Evolutionary conservation across 2,888 invertebrate genomes (phyloP), one percentile per base, ranked within the genome.

Genomic region (Yponomeuta cagnagella): DNA sequence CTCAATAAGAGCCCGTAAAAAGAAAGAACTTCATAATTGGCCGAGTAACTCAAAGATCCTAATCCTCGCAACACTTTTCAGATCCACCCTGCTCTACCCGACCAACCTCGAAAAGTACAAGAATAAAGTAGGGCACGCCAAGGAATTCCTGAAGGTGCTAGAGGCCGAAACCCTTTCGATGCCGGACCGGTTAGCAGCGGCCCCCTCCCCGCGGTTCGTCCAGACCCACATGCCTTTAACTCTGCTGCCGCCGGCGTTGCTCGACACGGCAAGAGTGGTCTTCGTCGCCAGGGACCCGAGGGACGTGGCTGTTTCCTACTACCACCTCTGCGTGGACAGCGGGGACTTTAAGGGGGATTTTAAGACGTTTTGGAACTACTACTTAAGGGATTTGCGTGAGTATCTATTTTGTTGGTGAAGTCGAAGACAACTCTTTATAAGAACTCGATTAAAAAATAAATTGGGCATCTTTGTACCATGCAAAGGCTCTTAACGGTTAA

Each of bases 261-360:
- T 95, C 71, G 89, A 93, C 23, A 78, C 79, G 71, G 81, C 89
- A 33, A 83, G 95, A 93, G 89, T 97, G 30, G 94, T 98, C 68
- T 98, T 97, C 79, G 95, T 97, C 0, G 96, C 96, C 0, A 93
- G 98, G 71, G 96, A 98, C 86, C 97, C 97, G 0, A 96, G 96
- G 82, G 97, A 98, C 83, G 96, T 97, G 0, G 95, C 94, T 0
- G 96, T 97, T 0, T 97, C 97, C 0, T 97, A 94, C 84, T 98
- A 95, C 79, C 95, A 97, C 81, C 93, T 97, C 69, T 96, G 96
- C 82, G 92, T 94, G 70, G 93, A 93, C 70, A 95, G 95, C 0
- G 95, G 95, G 79, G 95, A 95, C 0, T 96, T 94, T 76, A 78
- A 81, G 0, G 95, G 95, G 9, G 94, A 95, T 78, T 96, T 96